Evolutionary conservation across 2,797 vertebrate species (phyloP), one percentile per base, ranked within the genome.

Genomic region (Remorina albescens): DNA sequence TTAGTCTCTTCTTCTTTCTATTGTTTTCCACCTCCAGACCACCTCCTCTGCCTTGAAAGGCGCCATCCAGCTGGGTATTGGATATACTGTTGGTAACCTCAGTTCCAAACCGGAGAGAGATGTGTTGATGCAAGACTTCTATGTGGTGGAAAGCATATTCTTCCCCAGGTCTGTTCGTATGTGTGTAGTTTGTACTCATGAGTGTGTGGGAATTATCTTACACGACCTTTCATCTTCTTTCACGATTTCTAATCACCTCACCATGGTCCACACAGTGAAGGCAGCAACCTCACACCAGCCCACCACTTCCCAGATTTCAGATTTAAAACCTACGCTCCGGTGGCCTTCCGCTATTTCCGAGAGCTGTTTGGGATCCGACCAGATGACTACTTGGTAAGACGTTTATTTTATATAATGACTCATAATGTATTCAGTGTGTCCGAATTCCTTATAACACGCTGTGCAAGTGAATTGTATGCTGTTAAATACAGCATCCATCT

Each of bases 81-180:
- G 98, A 54, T 99, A 98, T 77, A 99, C 97, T 0, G 98, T 99
- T 2, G 98, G 98, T 73, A 98, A 99, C 88, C 95, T 99, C 86
- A 99, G 97, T 93, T 99, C 98, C 85, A 99, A 99, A 88, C 97
- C 98, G 0, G 98, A 99, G 89, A 94, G 98, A 6, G 98, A 99
- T 39, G 98, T 99, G 64, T 91, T 99, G 71, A 99, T 99, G 98
- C 98, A 99, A 82, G 98, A 99, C 88, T 99, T 99, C 90, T 99
- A 99, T 0, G 96, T 99, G 66, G 98, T 99, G 58, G 98, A 99
- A 86, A 99, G 97, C 92, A 98, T 98, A 87, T 99, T 99, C 93
- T 99, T 99, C 82, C 98, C 98, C 60, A 97, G 97, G 97, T 97
- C 68, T 46, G 77, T 83, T 60, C 46, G 12, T 61, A 37, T 37